These are phyloP conservation scores for Poicephalus meyeri DNA, from an alignment of 2,113 vertebrate species.

Conservation along the genomic window DNA sequence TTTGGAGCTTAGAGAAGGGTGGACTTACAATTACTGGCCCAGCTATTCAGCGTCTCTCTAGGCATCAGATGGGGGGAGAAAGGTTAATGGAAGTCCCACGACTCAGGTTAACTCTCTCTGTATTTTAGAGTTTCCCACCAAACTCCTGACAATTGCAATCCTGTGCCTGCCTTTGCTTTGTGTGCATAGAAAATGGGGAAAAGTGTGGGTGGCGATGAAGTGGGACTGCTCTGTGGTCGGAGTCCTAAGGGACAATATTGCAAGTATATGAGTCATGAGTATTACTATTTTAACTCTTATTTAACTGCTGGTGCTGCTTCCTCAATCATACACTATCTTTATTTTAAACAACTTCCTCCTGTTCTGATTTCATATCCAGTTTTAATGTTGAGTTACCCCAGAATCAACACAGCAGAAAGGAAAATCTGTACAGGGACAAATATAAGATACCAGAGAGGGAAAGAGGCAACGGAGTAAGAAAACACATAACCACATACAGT, in stretches of 20 bases:
- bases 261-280: conserved; percentile 30
- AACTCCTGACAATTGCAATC: conserved; percentile 9
- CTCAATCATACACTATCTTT: background rate
- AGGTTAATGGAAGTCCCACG: conserved; percentile 1
- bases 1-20: background rate
- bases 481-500: fast-evolving
- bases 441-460: background rate
- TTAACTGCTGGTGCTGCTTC: background rate
- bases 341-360: background rate
- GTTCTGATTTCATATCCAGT: background rate
- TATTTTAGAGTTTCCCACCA: conserved; percentile 26
- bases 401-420: background rate
- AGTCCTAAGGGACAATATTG: conserved; percentile 36
- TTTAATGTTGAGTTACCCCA: background rate
- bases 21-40: background rate
- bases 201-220: conserved; percentile 49
- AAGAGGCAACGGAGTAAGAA: background rate
- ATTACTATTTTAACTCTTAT: conserved; percentile 12
- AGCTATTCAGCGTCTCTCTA: background rate
- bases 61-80: background rate
- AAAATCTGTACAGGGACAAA: background rate
- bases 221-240: background rate
- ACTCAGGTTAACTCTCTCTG: background rate
- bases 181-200: background rate
- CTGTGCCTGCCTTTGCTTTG: conserved; percentile 14